Percentiles rank a stretch among this genome's conserved stretches.
Evolutionary conservation across 1,140 invertebrate genomes (phyloP).

Genomic region (Stenopsyche tienmushanensis): DNA sequence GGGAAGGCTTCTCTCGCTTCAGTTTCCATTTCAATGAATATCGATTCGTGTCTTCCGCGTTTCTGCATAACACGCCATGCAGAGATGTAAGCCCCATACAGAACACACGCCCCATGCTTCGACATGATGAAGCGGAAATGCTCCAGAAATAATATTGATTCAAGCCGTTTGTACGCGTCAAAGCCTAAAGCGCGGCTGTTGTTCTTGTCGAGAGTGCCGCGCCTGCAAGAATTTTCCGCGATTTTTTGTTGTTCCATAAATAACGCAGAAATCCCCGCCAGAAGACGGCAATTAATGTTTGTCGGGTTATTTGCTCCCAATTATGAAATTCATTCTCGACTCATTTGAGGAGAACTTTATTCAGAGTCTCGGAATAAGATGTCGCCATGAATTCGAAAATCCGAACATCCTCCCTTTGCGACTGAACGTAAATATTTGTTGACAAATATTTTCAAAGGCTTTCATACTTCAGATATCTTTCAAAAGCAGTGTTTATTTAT

Average conservation of each 20-base stretch:
- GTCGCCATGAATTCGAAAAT: neutral
- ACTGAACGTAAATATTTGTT: constrained; percentile 18
- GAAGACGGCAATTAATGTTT: too few relatives aligned
- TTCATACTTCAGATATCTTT: constrained; percentile 12
- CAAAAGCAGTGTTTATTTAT: constrained; percentile 32
- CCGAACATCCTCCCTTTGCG: neutral
- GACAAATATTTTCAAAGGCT: constrained; percentile 20
- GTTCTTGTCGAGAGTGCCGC: too few relatives aligned
- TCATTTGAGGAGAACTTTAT: neutral
- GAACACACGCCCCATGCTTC: neutral
- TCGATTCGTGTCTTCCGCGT: constrained; percentile 8
- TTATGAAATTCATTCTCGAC: too few relatives aligned
- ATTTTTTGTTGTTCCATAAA: too few relatives aligned
- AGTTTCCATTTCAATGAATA: constrained; percentile 11
- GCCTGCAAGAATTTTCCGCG: too few relatives aligned
- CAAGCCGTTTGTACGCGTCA: neutral
- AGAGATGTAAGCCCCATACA: neutral
- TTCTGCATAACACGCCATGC: neutral
- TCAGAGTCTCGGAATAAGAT: neutral
- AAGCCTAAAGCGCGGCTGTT: too few relatives aligned
- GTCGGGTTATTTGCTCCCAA: too few relatives aligned
- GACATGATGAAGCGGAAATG: constrained; percentile 9
- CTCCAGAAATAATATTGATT: constrained; percentile 22
- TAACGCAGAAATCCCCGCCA: too few relatives aligned
- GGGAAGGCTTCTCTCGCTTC: neutral